Evolutionary conservation across 2,113 vertebrate species (phyloP), one percentile per base, ranked within the genome.

Genomic region (western clawed frog (Xenopus tropicalis)): DNA sequence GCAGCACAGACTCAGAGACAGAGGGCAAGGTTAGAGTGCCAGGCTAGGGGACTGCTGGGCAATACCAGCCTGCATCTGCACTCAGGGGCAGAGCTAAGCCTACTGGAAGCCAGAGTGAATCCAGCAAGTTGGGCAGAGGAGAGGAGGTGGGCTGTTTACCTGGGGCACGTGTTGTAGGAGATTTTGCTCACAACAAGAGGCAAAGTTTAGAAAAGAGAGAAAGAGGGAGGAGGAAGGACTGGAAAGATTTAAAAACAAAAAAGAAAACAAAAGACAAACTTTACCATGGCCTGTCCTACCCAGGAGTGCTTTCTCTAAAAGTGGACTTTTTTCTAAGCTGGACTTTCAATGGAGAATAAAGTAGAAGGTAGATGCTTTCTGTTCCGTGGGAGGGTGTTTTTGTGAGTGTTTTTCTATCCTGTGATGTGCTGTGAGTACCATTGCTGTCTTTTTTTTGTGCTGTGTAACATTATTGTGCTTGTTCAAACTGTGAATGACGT

Each of bases 331-430:
- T 54, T 54, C 72, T 76, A 63, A 76, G 66, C 73, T 63, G 73
- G 73, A 76, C 24, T 56, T 56, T 66, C 82, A 78, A 91, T 91
- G 90, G 91, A 90, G 85, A 90, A 87, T 91, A 87, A 88, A 86
- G 81, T 90, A 87, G 90, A 91, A 92, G 91, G 91, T 92, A 88
- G 91, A 90, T 81, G n/a, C 25, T 42, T 63, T 76, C 37, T 54
- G 19, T 21, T 21, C 69, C 54, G n/a, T 56, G 57, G 72, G 57
- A 37, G 72, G 56, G 65, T 5, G 16, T 14, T 8, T 24, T 68
- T 5, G 16, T 56, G 22, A 48, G 37, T 54, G 11, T 73, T 52
- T 66, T 21, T 67, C 79, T 58, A 83, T 79, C 80, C 70, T 66
- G 42, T 67, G 44, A 54, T 56, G 61, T 78, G 52, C 29, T 69